Base-by-base conservation (phyloP, 1,140 invertebrate species). In the Lasioglossum baleicum region DNA sequence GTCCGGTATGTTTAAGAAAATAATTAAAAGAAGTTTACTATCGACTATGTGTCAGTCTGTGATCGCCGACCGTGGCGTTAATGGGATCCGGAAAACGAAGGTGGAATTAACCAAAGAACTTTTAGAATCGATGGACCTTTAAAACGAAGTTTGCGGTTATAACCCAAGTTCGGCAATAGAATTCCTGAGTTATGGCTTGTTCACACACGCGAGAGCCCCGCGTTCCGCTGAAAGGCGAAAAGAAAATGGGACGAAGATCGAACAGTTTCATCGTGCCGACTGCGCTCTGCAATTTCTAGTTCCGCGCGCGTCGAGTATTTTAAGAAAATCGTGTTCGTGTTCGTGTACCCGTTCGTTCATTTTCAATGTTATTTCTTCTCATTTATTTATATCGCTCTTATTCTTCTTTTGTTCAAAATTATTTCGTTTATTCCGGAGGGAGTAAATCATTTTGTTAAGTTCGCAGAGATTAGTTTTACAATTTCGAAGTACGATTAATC, bases 131-230 rank as follows among this genome's bases (percentile, higher is more conserved):
- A 80, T 80, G 71, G 63, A 66, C 53, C 77, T 74, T 74, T 80
- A 80, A 80, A 80, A 60, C 40, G 77, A 80, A 80, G 77, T 80
- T 80, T 60, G 77, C 51, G 77, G 77, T 73, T 80, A 74, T 73
- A 74, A 80, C 70, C 70, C 13, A 74, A 80, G 70, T 74, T 80
- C 40, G 77, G 70, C 71, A 74, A 80, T 80, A 80, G 77, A 80
- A 80, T 80, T 67, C 77, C 61, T 80, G 77, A 80, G 77, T 80
- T 80, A 80, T 67, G 61, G 77, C 26, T 66, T 80, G 63, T 80
- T 74, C 71, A 64, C 48, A 35, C 71, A 80, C 77, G 71, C 71
- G 42, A 67, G 40, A 26, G 56, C 17, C 20, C 56, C 20, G 17
- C 17, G 4, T 58, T n/a, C 11, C 26, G 48, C 40, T 75, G 63